Evolutionary conservation across 1,140 invertebrate species (phyloP).

Genomic region (Tribolium madens): DNA sequence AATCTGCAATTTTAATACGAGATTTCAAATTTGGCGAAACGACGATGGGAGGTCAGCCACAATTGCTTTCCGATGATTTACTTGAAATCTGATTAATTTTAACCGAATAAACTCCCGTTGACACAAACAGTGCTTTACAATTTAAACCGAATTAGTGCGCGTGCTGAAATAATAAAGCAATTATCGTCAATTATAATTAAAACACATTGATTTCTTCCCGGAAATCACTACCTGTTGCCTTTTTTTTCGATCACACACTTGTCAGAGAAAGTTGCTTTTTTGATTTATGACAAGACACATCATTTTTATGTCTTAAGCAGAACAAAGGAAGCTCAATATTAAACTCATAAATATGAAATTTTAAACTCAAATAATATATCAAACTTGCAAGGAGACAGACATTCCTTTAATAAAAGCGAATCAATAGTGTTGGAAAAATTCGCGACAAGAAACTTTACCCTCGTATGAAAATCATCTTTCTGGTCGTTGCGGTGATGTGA

Average conservation of each 20-base stretch:
- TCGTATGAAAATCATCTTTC: slow-evolving; percentile 8
- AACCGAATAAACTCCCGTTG: neutral
- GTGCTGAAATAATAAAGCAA: neutral
- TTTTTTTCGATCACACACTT: neutral
- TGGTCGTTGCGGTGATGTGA: slow-evolving; percentile 12
- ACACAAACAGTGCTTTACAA: neutral
- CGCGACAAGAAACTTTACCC: slow-evolving; percentile 7
- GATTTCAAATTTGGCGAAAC: too few species aligned
- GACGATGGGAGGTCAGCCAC: neutral
- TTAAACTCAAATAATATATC: slow-evolving; percentile 32
- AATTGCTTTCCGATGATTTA: slow-evolving; percentile 5
- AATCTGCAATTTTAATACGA: slow-evolving; percentile 25
- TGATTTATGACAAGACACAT: slow-evolving; percentile 10
- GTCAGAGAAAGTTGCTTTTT: neutral
- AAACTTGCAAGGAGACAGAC: slow-evolving; percentile 1
- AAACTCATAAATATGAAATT: slow-evolving; percentile 22
- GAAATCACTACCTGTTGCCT: neutral
- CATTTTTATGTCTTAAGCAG: neutral
- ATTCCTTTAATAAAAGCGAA: slow-evolving; percentile 19
- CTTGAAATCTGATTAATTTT: slow-evolving; percentile 19
- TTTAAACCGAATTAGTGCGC: neutral
- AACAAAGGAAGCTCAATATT: slow-evolving; percentile 12
- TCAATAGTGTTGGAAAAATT: slow-evolving; percentile 18
- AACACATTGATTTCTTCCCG: neutral
- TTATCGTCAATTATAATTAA: slow-evolving; percentile 3